A percentile compares a stretch with the other conserved stretches of the same genome.
Evolutionary conservation across 2,113 vertebrate species (phyloP).

Genomic region (Rhabdomys dilectus): DNA sequence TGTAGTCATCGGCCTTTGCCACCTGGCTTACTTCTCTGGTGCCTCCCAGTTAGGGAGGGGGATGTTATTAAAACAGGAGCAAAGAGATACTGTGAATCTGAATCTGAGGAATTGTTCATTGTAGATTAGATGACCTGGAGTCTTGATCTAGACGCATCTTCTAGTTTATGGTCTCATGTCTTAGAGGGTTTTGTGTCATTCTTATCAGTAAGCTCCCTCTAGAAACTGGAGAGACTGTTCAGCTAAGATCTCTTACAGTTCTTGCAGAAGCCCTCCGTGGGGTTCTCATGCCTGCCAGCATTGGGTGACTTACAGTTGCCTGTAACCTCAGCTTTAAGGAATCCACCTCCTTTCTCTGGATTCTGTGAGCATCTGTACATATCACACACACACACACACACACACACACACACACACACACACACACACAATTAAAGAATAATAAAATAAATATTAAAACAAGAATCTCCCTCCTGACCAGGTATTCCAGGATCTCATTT

Average conservation of each 20-base stretch:
- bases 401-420: neutral
- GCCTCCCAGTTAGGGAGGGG: neutral
- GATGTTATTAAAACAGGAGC: neutral
- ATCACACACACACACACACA: no score
- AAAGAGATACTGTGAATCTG: neutral
- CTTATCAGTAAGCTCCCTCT: neutral
- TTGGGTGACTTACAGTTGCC: neutral
- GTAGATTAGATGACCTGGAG: neutral
- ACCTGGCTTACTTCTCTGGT: neutral
- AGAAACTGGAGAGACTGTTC: neutral
- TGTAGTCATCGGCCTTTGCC: neutral
- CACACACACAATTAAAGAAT: neutral
- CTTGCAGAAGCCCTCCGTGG: neutral
- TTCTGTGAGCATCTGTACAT: neutral
- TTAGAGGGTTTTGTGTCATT: neutral
- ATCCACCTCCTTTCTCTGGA: neutral
- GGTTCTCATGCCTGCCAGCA: neutral
- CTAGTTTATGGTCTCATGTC: neutral
- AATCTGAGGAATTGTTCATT: neutral
- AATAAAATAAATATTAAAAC: neutral
- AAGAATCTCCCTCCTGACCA: neutral
- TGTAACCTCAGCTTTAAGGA: neutral
- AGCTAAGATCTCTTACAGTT: neutral
- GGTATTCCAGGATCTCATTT: neutral
- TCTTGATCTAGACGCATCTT: neutral